Percentiles rank a stretch among this genome's conserved stretches.
Evolutionary conservation across 2,888 invertebrate genomes (phyloP).

Genomic region (Lasioglossum pauxillum): DNA sequence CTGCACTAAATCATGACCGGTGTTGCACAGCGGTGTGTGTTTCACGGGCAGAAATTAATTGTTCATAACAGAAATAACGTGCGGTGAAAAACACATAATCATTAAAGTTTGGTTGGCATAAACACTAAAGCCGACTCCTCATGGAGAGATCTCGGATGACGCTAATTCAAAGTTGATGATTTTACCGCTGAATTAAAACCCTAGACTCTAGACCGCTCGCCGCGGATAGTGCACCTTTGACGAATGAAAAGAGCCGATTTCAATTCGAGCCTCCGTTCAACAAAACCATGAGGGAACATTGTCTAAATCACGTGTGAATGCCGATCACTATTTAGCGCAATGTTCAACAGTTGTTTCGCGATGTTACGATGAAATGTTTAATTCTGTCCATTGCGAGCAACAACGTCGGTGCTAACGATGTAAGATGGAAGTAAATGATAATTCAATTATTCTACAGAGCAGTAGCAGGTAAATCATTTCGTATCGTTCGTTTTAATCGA

Average conservation of each 20-base stretch:
- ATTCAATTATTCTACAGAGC: slow-evolving; percentile 39
- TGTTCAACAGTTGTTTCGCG: slow-evolving; percentile 18
- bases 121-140: slow-evolving; percentile 56
- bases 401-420: not conserved
- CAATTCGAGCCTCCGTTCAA: not conserved
- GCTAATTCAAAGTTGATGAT: slow-evolving; percentile 49
- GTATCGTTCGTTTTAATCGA: not conserved
- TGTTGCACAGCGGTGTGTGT: not conserved
- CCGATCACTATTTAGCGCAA: not conserved
- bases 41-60: slow-evolving; percentile 20
- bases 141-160: slow-evolving; percentile 31
- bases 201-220: slow-evolving; percentile 12
- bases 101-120: slow-evolving; percentile 39
- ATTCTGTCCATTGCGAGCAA: not conserved
- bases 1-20: not conserved
- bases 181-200: slow-evolving; percentile 34
- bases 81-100: slow-evolving; percentile 38
- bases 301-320: slow-evolving; percentile 7
- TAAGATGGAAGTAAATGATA: slow-evolving; percentile 60
- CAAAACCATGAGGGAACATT: not conserved
- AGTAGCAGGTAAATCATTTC: slow-evolving; percentile 47
- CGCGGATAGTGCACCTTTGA: not conserved
- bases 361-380: not conserved
- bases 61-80: slow-evolving; percentile 20
- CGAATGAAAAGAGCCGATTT: slow-evolving; percentile 1